phyloP scores from a whole-genome alignment of 2,113 vertebrate species.

The Chionodraco myersi region DNA sequence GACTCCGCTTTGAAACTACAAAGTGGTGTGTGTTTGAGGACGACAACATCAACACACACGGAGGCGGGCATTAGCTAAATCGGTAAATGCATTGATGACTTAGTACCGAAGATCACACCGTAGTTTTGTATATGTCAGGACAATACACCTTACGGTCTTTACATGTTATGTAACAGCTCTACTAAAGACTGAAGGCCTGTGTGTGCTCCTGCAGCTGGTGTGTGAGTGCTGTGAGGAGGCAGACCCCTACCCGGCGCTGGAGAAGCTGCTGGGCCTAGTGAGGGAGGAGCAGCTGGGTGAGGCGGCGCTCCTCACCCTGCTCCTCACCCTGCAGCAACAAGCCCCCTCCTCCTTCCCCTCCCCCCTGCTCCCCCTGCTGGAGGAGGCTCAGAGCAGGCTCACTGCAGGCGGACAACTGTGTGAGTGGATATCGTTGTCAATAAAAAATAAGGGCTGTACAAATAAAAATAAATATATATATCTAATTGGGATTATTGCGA shows the following conservation, averaged over 20 bases:
- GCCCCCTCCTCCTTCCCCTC: slow-evolving; percentile 50
- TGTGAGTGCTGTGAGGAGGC: slow-evolving; percentile 82
- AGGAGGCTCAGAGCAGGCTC: slow-evolving; percentile 21
- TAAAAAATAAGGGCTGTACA: neutral
- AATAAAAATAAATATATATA: neutral
- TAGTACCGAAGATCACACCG: too few species aligned
- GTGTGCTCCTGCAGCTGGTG: slow-evolving; percentile 77
- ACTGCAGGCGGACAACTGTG: neutral
- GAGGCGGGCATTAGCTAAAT: too few species aligned
- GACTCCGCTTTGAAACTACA: too few species aligned
- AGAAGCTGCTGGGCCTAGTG: slow-evolving; percentile 79
- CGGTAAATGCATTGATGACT: too few species aligned
- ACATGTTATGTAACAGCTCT: too few species aligned
- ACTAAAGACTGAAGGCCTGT: too few species aligned
- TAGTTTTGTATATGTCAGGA: too few species aligned
- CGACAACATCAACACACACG: too few species aligned
- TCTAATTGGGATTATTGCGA: too few species aligned
- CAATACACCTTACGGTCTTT: too few species aligned
- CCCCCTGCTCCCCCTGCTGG: slow-evolving; percentile 77
- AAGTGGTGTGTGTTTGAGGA: too few species aligned
- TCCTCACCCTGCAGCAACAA: slow-evolving; percentile 73
- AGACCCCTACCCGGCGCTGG: slow-evolving; percentile 73
- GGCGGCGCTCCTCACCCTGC: slow-evolving; percentile 80
- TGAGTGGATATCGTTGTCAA: neutral
- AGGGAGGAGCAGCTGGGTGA: slow-evolving; percentile 80